A percentile compares a stretch with the other conserved stretches of the same genome.
Evolutionary conservation across 1,140 invertebrate genomes (phyloP).

Genomic region (Anagrus nilaparvatae): DNA sequence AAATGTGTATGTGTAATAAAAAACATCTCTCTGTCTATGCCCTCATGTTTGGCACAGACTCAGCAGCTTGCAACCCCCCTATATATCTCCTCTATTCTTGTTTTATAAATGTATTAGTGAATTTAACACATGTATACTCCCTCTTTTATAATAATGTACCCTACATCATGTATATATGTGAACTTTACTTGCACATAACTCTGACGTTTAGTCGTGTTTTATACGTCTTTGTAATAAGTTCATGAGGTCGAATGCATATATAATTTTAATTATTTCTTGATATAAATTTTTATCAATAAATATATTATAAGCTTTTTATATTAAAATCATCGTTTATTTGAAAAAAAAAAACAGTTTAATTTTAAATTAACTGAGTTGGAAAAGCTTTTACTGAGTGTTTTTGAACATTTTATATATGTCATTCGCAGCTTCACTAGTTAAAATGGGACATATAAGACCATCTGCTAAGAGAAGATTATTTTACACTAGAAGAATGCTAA

Average conservation of each 20-base stretch:
- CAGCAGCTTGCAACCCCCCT: background rate
- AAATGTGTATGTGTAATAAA: background rate
- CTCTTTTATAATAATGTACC: constrained; percentile 5
- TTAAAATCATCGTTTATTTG: background rate
- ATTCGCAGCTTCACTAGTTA: background rate
- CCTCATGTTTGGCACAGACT: background rate
- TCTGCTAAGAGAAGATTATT: constrained; percentile 20
- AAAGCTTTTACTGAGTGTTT: background rate
- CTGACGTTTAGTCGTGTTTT: constrained; percentile 26
- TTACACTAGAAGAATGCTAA: constrained; percentile 22
- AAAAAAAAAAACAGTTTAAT: background rate
- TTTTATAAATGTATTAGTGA: background rate
- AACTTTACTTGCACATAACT: too few species aligned
- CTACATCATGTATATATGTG: too few species aligned
- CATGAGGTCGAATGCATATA: background rate
- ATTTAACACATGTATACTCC: background rate
- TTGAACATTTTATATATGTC: background rate
- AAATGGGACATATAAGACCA: constrained; percentile 22
- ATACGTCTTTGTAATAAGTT: constrained; percentile 16
- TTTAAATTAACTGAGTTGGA: background rate
- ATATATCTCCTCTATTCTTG: background rate
- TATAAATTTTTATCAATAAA: background rate
- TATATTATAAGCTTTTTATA: too few species aligned
- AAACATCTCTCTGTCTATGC: background rate
- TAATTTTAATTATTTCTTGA: background rate